Percentiles rank a stretch among this genome's conserved stretches.
Evolutionary conservation across 2,888 invertebrate species (phyloP).

Genomic region (Phalangium opilio): DNA sequence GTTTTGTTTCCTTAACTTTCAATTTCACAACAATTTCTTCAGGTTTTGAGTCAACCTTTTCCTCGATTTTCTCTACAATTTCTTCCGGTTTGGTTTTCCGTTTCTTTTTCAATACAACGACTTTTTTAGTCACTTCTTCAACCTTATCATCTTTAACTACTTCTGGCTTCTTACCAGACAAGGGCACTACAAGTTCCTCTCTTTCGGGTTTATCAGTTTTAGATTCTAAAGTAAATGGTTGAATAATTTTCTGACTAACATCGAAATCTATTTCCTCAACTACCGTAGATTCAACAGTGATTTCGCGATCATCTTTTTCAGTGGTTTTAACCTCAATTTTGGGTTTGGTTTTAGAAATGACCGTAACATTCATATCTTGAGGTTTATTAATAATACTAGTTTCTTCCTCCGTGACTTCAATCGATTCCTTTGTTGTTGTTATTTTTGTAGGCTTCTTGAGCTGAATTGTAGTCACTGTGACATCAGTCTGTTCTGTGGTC

Average conservation of each 20-base stretch:
- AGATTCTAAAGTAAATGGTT: background rate
- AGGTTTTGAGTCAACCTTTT: background rate
- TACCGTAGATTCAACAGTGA: background rate
- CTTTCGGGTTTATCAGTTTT: background rate
- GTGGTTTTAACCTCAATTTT: background rate
- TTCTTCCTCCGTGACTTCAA: too few species aligned
- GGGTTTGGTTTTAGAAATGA: too few species aligned
- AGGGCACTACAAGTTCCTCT: background rate
- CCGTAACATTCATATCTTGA: too few species aligned
- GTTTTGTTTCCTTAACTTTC: background rate
- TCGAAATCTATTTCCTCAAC: constrained; percentile 1
- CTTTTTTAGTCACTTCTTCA: background rate
- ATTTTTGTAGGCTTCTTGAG: too few species aligned
- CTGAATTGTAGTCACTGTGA: too few species aligned
- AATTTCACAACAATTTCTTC: background rate
- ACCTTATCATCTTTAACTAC: background rate
- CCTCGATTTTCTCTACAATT: background rate
- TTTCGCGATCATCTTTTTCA: background rate
- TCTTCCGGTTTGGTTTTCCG: too few species aligned
- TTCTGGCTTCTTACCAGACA: background rate
- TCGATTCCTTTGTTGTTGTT: too few species aligned
- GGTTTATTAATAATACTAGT: too few species aligned
- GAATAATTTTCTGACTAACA: background rate
- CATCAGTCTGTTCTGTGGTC: too few species aligned
- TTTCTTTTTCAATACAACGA: background rate